phyloP scores from a whole-genome alignment of 2,888 invertebrate genomes.

The Sesia apiformis region DNA sequence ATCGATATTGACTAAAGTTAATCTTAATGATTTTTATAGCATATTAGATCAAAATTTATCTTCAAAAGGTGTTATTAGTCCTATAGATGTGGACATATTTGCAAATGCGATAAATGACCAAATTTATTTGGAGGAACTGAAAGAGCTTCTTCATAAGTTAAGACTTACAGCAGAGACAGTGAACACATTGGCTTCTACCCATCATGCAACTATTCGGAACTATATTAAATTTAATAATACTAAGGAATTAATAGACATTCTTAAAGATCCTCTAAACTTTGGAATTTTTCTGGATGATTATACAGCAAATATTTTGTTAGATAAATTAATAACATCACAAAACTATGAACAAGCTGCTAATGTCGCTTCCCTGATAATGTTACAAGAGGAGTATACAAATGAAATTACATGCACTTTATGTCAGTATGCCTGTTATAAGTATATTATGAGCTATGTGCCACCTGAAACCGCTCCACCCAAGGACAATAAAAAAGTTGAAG shows the following conservation, averaged over 20 bases:
- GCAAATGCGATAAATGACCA: slow-evolving; percentile 78
- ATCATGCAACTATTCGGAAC: slow-evolving; percentile 84
- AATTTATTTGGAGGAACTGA: slow-evolving; percentile 79
- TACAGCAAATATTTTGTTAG: slow-evolving; percentile 85
- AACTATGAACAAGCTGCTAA: slow-evolving; percentile 83
- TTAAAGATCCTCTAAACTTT: slow-evolving; percentile 88
- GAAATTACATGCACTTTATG: slow-evolving; percentile 80
- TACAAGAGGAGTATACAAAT: slow-evolving; percentile 90
- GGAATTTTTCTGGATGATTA: slow-evolving; percentile 93
- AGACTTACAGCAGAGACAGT: slow-evolving; percentile 82
- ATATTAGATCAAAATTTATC: slow-evolving; percentile 80
- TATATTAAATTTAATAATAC: slow-evolving; percentile 69
- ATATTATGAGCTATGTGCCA: slow-evolving; percentile 56
- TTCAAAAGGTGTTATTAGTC: slow-evolving; percentile 77
- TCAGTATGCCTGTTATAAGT: slow-evolving; percentile 84
- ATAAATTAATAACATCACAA: slow-evolving; percentile 81
- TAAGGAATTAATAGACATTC: slow-evolving; percentile 79
- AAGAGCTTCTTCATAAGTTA: slow-evolving; percentile 81
- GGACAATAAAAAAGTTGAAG: slow-evolving; percentile 54
- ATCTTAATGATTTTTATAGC: slow-evolving; percentile 79
- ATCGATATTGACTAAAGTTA: slow-evolving; percentile 77
- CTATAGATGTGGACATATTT: slow-evolving; percentile 89
- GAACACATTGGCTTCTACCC: slow-evolving; percentile 84
- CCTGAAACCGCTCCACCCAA: slow-evolving; percentile 20
- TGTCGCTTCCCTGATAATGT: slow-evolving; percentile 85